phyloP scores from a whole-genome alignment of 2,797 vertebrate species.

The Gobionotothen gibberifrons region DNA sequence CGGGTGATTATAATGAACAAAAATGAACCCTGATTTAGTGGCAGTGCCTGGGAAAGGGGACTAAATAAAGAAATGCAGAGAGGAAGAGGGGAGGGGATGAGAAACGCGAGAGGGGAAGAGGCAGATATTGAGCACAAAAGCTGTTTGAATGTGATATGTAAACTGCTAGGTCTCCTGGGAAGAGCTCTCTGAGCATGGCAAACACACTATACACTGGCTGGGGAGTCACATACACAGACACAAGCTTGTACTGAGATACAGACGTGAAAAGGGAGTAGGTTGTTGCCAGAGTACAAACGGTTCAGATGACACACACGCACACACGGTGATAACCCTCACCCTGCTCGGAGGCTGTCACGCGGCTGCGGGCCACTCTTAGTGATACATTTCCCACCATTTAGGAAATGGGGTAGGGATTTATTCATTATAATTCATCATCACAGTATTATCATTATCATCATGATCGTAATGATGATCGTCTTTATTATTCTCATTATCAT shows the following conservation, averaged over 20 bases:
- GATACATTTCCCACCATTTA: slow-evolving; percentile 79
- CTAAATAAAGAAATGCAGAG: slow-evolving; percentile 34
- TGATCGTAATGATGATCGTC: slow-evolving; percentile 83
- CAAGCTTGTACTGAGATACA: slow-evolving; percentile 56
- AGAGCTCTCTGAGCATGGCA: slow-evolving; percentile 60
- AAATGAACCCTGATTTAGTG: slow-evolving; percentile 39
- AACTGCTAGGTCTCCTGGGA: slow-evolving; percentile 75
- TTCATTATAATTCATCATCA: slow-evolving; percentile 81
- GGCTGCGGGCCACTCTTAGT: slow-evolving; percentile 71
- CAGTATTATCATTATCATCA: slow-evolving; percentile 81
- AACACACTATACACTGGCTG: slow-evolving; percentile 51
- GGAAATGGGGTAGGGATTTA: slow-evolving; percentile 79
- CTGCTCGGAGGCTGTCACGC: slow-evolving; percentile 50
- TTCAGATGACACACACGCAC: slow-evolving; percentile 49
- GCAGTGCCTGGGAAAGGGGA: slow-evolving; percentile 7
- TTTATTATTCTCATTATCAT: slow-evolving; percentile 87
- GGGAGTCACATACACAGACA: slow-evolving; percentile 58
- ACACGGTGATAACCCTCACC: slow-evolving; percentile 41
- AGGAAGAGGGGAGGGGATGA: slow-evolving; percentile 27
- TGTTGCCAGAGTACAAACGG: slow-evolving; percentile 49
- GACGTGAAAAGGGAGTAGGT: slow-evolving; percentile 60
- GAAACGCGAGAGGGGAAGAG: slow-evolving; percentile 55
- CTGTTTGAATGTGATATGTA: slow-evolving; percentile 80
- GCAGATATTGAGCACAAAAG: slow-evolving; percentile 71
- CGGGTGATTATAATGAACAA: slow-evolving; percentile 33